A percentile compares a stretch with the other conserved stretches of the same genome.
phyloP scores from a whole-genome alignment of 2,113 vertebrate genomes.

The Benthochromis sp. region DNA sequence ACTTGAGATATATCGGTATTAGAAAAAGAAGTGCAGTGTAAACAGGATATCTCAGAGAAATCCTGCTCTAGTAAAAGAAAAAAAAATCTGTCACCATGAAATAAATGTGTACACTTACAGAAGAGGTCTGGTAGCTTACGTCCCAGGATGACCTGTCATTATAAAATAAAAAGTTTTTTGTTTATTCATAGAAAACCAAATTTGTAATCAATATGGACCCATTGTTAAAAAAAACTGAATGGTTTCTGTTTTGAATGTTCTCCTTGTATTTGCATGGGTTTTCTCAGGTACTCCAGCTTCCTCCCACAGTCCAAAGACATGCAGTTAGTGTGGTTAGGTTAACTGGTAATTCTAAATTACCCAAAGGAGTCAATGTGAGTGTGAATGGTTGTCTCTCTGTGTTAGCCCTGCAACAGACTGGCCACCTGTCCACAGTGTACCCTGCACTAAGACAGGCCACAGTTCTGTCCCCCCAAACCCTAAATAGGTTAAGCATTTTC shows the following conservation, averaged over 20 bases:
- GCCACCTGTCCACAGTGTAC: neutral
- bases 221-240: neutral
- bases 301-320: neutral
- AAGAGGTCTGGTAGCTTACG: neutral
- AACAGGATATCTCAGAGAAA: neutral
- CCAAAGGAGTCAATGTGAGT: neutral
- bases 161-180: neutral
- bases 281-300: neutral
- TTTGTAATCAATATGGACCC: neutral
- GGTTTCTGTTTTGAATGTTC: neutral
- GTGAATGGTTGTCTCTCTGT: neutral
- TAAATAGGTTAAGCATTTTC: neutral
- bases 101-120: neutral
- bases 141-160: neutral
- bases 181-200: neutral
- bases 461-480: neutral
- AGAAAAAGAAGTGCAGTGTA: neutral
- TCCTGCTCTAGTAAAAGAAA: neutral
- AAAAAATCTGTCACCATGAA: neutral
- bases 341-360: neutral
- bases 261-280: neutral
- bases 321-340: neutral
- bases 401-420: neutral
- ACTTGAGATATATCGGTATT: neutral
- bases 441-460: neutral